phyloP scores from a whole-genome alignment of 2,888 invertebrate species.

The Bembecia ichneumoniformis region DNA sequence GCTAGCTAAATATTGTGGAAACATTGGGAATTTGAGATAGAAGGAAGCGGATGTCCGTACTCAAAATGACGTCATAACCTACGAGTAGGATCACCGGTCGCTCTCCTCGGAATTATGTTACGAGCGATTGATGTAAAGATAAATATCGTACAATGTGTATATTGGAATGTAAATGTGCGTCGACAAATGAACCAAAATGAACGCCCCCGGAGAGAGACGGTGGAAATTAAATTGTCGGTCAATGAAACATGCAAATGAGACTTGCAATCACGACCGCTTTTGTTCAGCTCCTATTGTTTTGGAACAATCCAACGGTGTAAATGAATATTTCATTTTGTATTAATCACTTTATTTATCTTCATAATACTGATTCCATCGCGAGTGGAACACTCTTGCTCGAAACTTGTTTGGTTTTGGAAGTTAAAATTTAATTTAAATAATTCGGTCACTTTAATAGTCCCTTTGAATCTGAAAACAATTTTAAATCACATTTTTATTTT shows the following conservation, averaged over 20 bases:
- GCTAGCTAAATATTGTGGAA: too few species aligned
- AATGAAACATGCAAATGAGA: slow-evolving; percentile 63
- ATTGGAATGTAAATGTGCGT: not conserved
- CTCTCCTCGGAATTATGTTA: too few species aligned
- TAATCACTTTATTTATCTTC: not conserved
- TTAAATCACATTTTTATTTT: too few species aligned
- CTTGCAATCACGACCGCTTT: slow-evolving; percentile 54
- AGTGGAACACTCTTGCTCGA: not conserved
- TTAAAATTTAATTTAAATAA: too few species aligned
- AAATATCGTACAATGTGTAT: not conserved
- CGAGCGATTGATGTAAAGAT: too few species aligned
- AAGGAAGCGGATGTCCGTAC: too few species aligned
- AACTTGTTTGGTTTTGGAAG: too few species aligned
- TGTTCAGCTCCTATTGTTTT: slow-evolving; percentile 47
- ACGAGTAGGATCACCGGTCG: too few species aligned
- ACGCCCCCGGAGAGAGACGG: slow-evolving; percentile 24
- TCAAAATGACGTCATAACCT: too few species aligned
- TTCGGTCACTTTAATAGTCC: too few species aligned
- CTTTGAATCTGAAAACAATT: too few species aligned
- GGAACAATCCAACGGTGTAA: slow-evolving; percentile 13
- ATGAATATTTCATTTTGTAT: slow-evolving; percentile 10
- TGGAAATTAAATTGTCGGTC: slow-evolving; percentile 59
- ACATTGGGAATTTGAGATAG: too few species aligned
- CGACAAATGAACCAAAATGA: slow-evolving; percentile 36
- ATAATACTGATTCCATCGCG: not conserved